Evolutionary conservation across 2,797 vertebrate genomes (phyloP).

Genomic region (Acanthurus lineatus): DNA sequence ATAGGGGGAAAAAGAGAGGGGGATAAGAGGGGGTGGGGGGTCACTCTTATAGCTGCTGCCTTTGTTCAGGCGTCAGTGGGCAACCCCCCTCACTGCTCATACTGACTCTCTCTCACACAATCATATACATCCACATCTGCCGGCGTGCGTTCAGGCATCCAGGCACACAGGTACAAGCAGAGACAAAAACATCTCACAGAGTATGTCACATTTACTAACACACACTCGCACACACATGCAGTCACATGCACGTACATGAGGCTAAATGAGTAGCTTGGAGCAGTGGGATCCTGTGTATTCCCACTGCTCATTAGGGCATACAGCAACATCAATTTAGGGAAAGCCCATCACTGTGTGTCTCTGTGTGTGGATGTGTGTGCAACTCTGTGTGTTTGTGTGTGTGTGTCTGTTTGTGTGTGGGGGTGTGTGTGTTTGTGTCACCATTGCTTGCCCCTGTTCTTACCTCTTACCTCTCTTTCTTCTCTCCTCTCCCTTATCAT

Average conservation of each 20-base stretch:
- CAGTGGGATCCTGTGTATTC: constrained; percentile 66
- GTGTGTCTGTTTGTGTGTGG: constrained; percentile 39
- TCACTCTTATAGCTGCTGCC: constrained; percentile 49
- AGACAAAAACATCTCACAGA: constrained; percentile 53
- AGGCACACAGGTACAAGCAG: constrained; percentile 12
- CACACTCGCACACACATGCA: constrained; percentile 5
- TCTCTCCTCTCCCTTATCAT: constrained; percentile 34
- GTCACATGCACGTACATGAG: constrained; percentile 22
- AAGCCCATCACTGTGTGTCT: constrained; percentile 58
- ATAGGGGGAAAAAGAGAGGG: neutral
- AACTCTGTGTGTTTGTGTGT: too few species aligned
- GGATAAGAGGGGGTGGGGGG: neutral
- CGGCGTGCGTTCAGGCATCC: constrained; percentile 11
- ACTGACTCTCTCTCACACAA: constrained; percentile 10
- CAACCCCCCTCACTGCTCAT: constrained; percentile 33
- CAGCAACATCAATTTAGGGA: constrained; percentile 74
- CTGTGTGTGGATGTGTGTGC: constrained; percentile 37
- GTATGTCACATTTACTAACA: constrained; percentile 30
- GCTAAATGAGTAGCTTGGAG: constrained; percentile 64
- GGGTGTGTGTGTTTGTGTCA: constrained; percentile 36
- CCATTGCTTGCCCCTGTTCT: constrained; percentile 24
- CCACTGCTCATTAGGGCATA: constrained; percentile 75
- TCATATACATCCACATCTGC: constrained; percentile 15
- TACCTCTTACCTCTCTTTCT: constrained; percentile 23
- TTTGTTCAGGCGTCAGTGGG: constrained; percentile 66